Evolutionary conservation across 2,113 vertebrate genomes (phyloP).

Genomic region (Rhabdomys dilectus): DNA sequence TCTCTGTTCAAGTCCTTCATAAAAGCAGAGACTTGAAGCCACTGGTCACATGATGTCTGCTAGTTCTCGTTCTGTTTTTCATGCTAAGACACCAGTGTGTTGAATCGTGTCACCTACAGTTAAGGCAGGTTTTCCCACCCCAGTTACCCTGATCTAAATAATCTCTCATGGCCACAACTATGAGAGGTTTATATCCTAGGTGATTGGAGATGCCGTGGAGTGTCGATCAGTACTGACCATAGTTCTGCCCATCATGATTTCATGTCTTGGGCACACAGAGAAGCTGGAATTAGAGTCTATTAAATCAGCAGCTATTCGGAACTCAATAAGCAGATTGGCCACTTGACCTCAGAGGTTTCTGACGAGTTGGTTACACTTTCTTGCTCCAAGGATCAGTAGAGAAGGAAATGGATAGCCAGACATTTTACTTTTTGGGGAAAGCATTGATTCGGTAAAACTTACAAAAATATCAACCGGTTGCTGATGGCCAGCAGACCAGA

Average conservation of each 20-base stretch:
- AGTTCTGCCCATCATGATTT: neutral
- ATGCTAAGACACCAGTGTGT: neutral
- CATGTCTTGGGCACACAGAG: neutral
- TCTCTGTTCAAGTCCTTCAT: neutral
- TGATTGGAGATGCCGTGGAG: neutral
- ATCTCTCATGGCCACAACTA: neutral
- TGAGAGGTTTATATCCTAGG: neutral
- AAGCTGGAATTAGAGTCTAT: constrained; percentile 14
- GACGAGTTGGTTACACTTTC: neutral
- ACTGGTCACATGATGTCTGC: neutral
- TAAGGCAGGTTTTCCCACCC: neutral
- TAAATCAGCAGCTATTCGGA: neutral
- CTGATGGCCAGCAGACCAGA: neutral
- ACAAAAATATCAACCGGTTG: neutral
- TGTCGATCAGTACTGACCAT: neutral
- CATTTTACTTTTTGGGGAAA: neutral
- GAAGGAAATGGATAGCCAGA: neutral
- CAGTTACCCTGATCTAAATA: neutral
- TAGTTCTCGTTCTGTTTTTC: neutral
- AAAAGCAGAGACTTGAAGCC: neutral
- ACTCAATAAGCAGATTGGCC: neutral
- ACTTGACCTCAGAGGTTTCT: neutral
- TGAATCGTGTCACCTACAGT: neutral
- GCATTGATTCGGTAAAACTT: constrained; percentile 6
- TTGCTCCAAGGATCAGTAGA: neutral